These are phyloP conservation scores for Noturus placidus DNA, from an alignment of 2,113 vertebrate genomes.

Conservation along the genomic window DNA sequence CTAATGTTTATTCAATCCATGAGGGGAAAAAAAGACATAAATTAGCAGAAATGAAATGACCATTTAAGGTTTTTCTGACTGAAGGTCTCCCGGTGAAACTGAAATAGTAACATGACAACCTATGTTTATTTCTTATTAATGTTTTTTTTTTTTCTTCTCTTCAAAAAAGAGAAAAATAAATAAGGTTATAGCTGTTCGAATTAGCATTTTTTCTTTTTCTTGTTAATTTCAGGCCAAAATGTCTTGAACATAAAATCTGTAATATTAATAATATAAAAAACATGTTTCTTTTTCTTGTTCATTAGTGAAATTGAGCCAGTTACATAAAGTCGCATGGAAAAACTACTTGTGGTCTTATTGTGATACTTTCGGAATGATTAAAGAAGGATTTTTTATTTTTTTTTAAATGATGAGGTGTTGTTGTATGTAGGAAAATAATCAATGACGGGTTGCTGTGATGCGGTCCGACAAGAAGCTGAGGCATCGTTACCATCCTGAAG, in stretches of 20 bases:
- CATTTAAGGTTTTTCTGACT: neutral
- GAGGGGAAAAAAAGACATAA: neutral
- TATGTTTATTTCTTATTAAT: neutral
- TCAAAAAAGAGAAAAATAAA: neutral
- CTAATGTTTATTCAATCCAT: neutral
- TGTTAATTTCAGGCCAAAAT: neutral
- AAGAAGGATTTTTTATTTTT: neutral
- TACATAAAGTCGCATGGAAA: neutral
- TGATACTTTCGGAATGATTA: neutral
- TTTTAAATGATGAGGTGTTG: neutral
- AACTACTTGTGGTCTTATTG: neutral
- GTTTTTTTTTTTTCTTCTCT: neutral
- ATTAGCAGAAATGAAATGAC: neutral
- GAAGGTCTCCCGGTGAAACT: neutral
- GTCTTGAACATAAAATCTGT: neutral
- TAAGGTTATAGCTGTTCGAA: neutral
- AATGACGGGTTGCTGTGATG: neutral
- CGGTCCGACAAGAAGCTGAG: neutral
- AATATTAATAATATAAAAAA: neutral
- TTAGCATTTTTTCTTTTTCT: neutral
- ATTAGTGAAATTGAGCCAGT: neutral
- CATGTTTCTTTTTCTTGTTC: neutral
- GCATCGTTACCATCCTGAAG: neutral
- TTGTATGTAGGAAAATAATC: neutral
- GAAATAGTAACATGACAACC: neutral